Base-by-base conservation (phyloP, 2,888 invertebrate species). In the Cosmopolites sordidus region DNA sequence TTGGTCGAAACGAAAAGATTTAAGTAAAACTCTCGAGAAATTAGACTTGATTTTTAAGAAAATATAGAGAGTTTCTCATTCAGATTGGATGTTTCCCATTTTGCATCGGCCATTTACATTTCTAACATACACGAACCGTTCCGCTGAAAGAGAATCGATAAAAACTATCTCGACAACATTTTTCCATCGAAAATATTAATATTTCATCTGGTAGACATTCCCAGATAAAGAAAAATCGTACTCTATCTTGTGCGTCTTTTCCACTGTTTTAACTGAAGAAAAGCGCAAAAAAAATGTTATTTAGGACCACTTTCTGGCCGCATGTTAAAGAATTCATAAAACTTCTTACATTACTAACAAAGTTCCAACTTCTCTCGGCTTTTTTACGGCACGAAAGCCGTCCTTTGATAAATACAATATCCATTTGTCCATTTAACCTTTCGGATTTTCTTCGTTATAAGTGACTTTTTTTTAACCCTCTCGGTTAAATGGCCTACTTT, bases 141-240 rank as follows among this genome's bases (percentile, higher is more conserved):
- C 33, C 8, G 12, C n/a, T 12, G 12, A n/a, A n/a, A 33, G n/a
- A 33, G n/a, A 5, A 9, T 11, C 33, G 22, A 8, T 8, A 8
- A 22, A 22, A 22, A 22, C 22, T 22, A 22, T 5, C 22, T 22
- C 8, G n/a, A 33, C 33, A 33, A 33, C 33, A 33, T 33, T 11
- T 33, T n/a, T 33, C 33, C 33, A 33, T 33, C 33, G 46, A 37
- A 48, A 54, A 50, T 54, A 33, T 54, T 54, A 54, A 54, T 54
- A 54, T 54, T 54, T 54, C 49, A 54, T 50, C 46, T 33, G 29
- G 38, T 46, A 45, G 17, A 38, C n/a, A 17, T 30, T 12, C n/a
- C 33, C 40, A 43, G 50, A 54, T 46, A 54, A 54, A 47, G 54
- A 54, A 51, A 47, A 51, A 54, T 50, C 49, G 54, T 39, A 33